phyloP scores from a whole-genome alignment of 2,888 invertebrate genomes.

The Lysandra coridon region DNA sequence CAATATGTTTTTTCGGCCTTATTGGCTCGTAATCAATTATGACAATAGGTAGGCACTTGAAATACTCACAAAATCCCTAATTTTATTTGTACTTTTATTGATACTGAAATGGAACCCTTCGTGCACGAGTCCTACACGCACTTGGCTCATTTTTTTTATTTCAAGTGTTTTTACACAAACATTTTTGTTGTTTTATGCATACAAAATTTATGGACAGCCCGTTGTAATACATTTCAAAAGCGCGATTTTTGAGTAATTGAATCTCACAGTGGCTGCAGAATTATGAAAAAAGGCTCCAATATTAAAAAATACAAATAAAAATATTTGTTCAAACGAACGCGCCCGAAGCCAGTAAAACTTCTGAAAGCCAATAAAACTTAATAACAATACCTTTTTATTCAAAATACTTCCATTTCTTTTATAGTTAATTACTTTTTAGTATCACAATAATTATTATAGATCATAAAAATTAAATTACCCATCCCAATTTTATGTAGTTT shows the following conservation, averaged over 20 bases:
- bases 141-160: not conserved
- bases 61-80: too few species aligned
- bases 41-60: too few species aligned
- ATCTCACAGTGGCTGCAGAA: not conserved
- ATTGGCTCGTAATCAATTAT: too few species aligned
- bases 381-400: not conserved
- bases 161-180: not conserved
- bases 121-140: too few species aligned
- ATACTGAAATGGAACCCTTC: too few species aligned
- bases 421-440: conserved; percentile 14
- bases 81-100: too few species aligned
- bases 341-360: not conserved
- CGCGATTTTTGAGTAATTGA: not conserved
- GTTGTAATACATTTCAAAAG: not conserved
- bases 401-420: conserved; percentile 3
- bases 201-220: not conserved
- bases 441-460: not conserved
- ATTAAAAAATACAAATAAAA: not conserved
- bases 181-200: not conserved
- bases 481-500: conserved; percentile 1
- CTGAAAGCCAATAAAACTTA: conserved; percentile 4
- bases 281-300: not conserved
- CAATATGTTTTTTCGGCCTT: too few species aligned
- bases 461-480: conserved; percentile 19
- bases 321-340: not conserved